Percentiles rank a stretch among this genome's conserved stretches.
Evolutionary conservation across 2,797 vertebrate species (phyloP).

Genomic region (Liasis olivaceus): DNA sequence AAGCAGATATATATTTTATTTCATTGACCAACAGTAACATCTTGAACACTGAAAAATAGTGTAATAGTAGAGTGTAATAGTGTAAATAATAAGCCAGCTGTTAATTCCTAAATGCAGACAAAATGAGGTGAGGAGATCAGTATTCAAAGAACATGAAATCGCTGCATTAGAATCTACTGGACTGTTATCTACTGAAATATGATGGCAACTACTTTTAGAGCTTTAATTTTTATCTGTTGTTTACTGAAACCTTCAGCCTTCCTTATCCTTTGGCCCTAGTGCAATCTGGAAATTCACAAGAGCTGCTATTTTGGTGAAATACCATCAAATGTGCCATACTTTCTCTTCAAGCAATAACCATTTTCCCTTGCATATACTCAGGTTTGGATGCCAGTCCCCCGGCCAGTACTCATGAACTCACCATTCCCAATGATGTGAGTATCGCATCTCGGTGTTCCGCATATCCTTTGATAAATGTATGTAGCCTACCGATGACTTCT

Average conservation of each 20-base stretch:
- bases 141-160: neutral
- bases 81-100: too few species aligned
- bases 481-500: constrained; percentile 1
- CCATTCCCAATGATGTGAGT: constrained; percentile 99
- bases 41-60: constrained; percentile 2
- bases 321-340: neutral
- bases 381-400: constrained; percentile 97
- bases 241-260: constrained; percentile 64
- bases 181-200: neutral
- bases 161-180: neutral
- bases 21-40: neutral
- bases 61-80: too few species aligned
- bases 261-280: constrained; percentile 47
- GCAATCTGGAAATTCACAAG: constrained; percentile 54
- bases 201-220: constrained; percentile 22
- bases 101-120: neutral
- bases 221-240: constrained; percentile 52
- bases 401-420: constrained; percentile 99
- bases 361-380: constrained; percentile 76
- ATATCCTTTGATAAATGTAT: neutral
- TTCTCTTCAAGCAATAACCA: constrained; percentile 62
- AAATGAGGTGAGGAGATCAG: neutral
- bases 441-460: constrained; percentile 54
- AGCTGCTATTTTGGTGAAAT: constrained; percentile 49
- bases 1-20: neutral